Evolutionary conservation across 2,113 vertebrate genomes (phyloP).

Genomic region (Misgurnus mizolepis): DNA sequence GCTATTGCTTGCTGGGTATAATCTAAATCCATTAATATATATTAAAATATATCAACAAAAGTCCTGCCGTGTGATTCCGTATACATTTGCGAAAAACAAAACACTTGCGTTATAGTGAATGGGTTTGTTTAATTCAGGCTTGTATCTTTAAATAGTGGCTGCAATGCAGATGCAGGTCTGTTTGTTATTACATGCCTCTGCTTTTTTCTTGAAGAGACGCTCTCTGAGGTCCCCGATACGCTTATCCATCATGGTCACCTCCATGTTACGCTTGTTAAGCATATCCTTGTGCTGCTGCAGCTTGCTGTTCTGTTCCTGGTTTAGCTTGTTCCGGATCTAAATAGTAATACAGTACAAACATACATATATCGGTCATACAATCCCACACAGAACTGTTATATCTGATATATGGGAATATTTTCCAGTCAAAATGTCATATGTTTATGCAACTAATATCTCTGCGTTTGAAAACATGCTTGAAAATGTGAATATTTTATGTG

Average conservation of each 20-base stretch:
- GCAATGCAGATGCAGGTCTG: conserved; percentile 71
- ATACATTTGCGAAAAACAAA: background rate
- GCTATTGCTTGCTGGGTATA: too few relatives aligned
- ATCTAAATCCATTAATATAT: too few relatives aligned
- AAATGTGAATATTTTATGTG: conserved; percentile 27
- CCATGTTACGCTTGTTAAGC: conserved; percentile 95
- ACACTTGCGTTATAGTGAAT: background rate
- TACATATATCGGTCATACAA: background rate
- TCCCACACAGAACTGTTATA: conserved; percentile 7
- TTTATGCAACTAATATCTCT: conserved; percentile 29
- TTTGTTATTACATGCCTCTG: conserved; percentile 90
- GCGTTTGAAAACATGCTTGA: conserved; percentile 12
- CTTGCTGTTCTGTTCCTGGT: conserved; percentile 96
- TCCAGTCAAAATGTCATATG: background rate
- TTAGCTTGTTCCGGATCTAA: conserved; percentile 96
- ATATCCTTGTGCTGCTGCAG: conserved; percentile 97
- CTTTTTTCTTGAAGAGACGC: conserved; percentile 95
- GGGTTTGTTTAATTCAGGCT: background rate
- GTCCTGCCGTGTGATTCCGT: background rate
- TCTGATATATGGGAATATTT: background rate
- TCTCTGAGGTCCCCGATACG: conserved; percentile 92
- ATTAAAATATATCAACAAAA: background rate
- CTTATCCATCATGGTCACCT: conserved; percentile 98
- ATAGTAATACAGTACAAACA: conserved; percentile 14
- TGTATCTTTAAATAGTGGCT: background rate